These are phyloP conservation scores for Notamacropus eugenii DNA, from an alignment of 2,797 vertebrate genomes.

Conservation along the genomic window DNA sequence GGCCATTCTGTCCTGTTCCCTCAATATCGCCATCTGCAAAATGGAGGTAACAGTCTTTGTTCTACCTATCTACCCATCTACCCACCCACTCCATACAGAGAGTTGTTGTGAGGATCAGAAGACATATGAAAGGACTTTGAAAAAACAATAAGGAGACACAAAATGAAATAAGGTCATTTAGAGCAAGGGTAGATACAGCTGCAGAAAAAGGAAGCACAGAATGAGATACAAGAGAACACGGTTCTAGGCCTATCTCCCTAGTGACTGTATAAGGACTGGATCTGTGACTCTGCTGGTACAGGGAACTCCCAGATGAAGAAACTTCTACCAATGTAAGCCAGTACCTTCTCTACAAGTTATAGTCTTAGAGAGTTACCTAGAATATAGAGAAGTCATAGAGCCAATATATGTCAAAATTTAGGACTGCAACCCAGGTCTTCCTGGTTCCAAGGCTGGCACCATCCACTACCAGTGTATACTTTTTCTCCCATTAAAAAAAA, in stretches of 20 bases:
- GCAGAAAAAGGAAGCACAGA: not conserved
- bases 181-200: not conserved
- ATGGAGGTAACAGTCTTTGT: not conserved
- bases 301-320: too few species aligned
- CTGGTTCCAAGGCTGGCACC: not conserved
- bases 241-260: not conserved
- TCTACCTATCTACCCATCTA: not conserved
- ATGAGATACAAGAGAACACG: not conserved
- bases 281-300: too few species aligned
- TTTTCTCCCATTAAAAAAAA: not conserved
- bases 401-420: too few species aligned
- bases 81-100: not conserved
- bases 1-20: not conserved
- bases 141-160: not conserved
- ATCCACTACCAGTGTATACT: not conserved
- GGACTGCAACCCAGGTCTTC: not conserved
- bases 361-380: too few species aligned
- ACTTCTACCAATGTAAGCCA: too few species aligned
- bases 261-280: too few species aligned
- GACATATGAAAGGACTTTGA: not conserved
- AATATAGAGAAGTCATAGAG: too few species aligned
- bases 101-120: not conserved
- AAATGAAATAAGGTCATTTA: not conserved
- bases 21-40: not conserved
- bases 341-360: too few species aligned